Evolutionary conservation across 2,797 vertebrate species (phyloP).

Genomic region (Glossophaga mutica): DNA sequence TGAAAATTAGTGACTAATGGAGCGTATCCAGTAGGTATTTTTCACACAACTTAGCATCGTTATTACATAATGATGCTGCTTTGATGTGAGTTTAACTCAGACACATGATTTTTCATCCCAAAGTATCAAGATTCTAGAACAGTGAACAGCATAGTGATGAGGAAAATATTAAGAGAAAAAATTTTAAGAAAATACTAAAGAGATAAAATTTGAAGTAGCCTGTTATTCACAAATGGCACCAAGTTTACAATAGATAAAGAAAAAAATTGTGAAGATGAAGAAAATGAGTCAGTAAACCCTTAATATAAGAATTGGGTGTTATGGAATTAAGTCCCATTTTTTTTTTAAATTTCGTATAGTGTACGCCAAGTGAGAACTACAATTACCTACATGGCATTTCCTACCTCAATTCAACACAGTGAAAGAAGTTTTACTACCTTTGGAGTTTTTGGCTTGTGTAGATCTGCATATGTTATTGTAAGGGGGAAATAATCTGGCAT

Average conservation of each 20-base stretch:
- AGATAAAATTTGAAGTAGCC: neutral
- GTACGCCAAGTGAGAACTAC: neutral
- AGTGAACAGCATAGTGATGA: slow-evolving; percentile 1
- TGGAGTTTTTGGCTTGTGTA: neutral
- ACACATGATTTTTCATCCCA: slow-evolving; percentile 64
- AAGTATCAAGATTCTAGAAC: slow-evolving; percentile 53
- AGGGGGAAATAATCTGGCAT: neutral
- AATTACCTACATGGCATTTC: neutral
- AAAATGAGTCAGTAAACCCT: neutral
- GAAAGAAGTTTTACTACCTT: neutral
- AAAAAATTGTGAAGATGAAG: neutral
- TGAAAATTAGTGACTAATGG: slow-evolving; percentile 77
- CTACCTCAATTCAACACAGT: neutral
- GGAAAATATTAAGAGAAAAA: slow-evolving; percentile 7
- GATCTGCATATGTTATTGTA: neutral
- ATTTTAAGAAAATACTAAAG: neutral
- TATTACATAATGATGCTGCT: slow-evolving; percentile 64
- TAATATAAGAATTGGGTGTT: neutral
- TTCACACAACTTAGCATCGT: slow-evolving; percentile 73
- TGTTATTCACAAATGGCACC: neutral
- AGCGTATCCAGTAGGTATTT: slow-evolving; percentile 74
- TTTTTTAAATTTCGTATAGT: neutral
- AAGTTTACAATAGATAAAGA: neutral
- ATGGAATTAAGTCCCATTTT: neutral
- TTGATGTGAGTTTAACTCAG: slow-evolving; percentile 72